Evolutionary conservation across 2,113 vertebrate species (phyloP), one percentile per base, ranked within the genome.

Genomic region (Limanda limanda): DNA sequence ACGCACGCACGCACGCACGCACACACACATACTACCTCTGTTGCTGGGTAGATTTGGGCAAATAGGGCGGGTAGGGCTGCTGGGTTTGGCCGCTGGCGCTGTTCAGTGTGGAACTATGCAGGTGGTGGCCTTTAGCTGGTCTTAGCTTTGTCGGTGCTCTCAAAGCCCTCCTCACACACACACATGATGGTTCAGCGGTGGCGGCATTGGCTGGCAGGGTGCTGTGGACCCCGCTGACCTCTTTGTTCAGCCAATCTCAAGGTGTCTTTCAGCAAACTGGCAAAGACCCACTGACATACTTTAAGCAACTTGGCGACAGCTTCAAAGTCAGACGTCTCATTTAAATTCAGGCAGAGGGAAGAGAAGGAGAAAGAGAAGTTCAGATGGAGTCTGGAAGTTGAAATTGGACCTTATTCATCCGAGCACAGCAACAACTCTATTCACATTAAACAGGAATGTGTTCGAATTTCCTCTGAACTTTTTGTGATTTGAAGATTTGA

Each of bases 291-390:
- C 86, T 89, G 88, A 91, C 92, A 88, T 88, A 88, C 78, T 91
- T 93, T 87, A 79, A 83, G 79, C 89, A 94, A 94, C 89, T 93
- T 92, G 91, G 92, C 91, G 91, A 78, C 83, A 88, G 87, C 90
- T 95, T 92, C 87, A 93, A 92, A 90, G 91, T 92, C 88, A 76
- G 89, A 91, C 85, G 76, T 92, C 90, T 94, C 90, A 92, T 94
- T 95, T 93, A 89, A 93, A 94, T 94, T 93, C 88, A 92, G 92
- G 72, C 91, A 23, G 35, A 71, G 88, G 64, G 68, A 61, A 66
- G 69, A 91, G 58, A 79, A 61, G 65, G 60, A 69, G 64, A 66
- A 65, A 51, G 71, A 24, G 88, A 92, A 89, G 86, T 93, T 88
- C 76, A 82, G 76, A 83, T 68, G 80, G 85, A 87, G 84, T 89